Evolutionary conservation across 2,113 vertebrate species (phyloP).

Genomic region (Cepphus grylle): DNA sequence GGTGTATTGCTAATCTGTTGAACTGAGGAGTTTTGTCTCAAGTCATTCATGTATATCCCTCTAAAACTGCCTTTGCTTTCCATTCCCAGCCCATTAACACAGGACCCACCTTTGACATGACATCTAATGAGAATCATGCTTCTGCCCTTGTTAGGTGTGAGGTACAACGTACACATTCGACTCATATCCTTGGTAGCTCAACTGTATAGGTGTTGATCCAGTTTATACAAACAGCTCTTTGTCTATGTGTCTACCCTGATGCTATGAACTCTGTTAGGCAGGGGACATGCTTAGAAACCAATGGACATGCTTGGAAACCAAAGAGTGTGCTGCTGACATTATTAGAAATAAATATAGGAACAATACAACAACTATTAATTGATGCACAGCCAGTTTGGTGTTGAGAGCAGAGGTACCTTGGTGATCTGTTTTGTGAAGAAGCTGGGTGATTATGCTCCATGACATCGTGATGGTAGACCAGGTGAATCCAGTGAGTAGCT

Average conservation of each 20-base stretch:
- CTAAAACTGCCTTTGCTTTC: background rate
- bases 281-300: background rate
- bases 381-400: background rate
- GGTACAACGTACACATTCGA: fast-evolving
- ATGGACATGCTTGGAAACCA: background rate
- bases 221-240: background rate
- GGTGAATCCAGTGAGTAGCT: background rate
- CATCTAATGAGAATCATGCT: background rate
- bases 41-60: background rate
- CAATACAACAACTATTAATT: background rate
- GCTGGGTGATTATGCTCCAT: background rate
- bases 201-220: background rate
- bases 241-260: background rate
- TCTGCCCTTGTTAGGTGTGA: background rate
- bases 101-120: background rate
- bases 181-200: background rate
- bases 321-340: background rate
- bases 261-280: background rate
- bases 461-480: background rate
- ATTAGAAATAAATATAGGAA: background rate
- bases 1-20: background rate
- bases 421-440: background rate
- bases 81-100: background rate
- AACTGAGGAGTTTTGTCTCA: background rate
- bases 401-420: background rate